Base-by-base conservation (phyloP, 2,797 vertebrate species). In the Sebastiscus tertius region DNA sequence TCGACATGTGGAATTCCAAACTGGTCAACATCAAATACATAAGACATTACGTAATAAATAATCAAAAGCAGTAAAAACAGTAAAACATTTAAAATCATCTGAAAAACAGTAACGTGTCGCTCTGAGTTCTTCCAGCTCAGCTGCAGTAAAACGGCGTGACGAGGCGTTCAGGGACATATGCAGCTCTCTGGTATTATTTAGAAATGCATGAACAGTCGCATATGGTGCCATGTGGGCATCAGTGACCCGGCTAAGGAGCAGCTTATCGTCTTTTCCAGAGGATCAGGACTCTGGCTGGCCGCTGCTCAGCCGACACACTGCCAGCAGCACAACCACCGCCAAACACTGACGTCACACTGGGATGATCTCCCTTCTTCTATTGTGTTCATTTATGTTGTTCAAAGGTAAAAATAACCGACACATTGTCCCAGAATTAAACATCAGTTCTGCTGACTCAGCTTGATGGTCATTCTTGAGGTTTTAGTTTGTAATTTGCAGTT, bases 231-330 rank as follows among this genome's bases (percentile, higher is more conserved):
- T 86, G 86, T 89, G 87, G 81, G 77, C 79, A 79, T 80, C 83
- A 72, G 80, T 87, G 93, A 95, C 91, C 91, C 68, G 84, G 75
- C 93, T 93, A 83, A 95, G 91, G 87, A 93, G 84, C 78, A 91
- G 94, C 92, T 95, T 94, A 95, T 94, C 88, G 82, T 92, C 90
- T 94, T 93, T 87, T 89, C 78, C 80, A 84, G 87, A 79, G 92
- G 94, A 94, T 95, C 90, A 94, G 85, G 80, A 42, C 70, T 77
- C 34, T 7, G 46, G 67, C 84, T 75, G 80, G 72, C 54, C 24
- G 31, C 80, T 80, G 77, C 76, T 85, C 83, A 85, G 81, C 56
- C 62, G 26, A 80, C 75, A 79, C 70, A 81, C 68, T 13, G 61
- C 79, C 77, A 31, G 52, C 20, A 46, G 34, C 16, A 8, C 6